Evolutionary conservation across 2,888 invertebrate genomes (phyloP).

Genomic region (Clivina fossor): DNA sequence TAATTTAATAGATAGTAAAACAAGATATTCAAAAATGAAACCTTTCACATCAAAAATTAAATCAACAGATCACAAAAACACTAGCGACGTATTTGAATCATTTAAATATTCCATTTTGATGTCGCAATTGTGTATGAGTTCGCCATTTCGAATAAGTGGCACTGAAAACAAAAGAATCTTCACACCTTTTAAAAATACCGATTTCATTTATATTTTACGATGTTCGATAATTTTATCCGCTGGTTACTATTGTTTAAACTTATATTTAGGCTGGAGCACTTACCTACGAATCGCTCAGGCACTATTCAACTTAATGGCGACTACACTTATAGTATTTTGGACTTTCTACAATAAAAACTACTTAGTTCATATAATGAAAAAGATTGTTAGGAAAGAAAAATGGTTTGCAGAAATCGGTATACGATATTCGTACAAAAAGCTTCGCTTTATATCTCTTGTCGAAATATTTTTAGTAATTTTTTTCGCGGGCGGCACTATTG

Average conservation of each 20-base stretch:
- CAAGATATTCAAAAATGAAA: too few species aligned
- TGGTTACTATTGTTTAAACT: slow-evolving; percentile 7
- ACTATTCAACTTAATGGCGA: slow-evolving; percentile 10
- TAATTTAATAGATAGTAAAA: too few species aligned
- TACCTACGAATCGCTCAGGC: slow-evolving; percentile 16
- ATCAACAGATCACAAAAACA: background rate
- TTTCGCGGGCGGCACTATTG: background rate
- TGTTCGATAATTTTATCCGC: background rate
- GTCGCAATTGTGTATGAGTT: slow-evolving; percentile 11
- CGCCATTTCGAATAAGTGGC: slow-evolving; percentile 16
- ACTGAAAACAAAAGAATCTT: slow-evolving; percentile 1
- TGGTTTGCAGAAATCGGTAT: slow-evolving; percentile 13
- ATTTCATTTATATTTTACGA: slow-evolving; percentile 21
- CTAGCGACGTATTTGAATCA: slow-evolving; percentile 19
- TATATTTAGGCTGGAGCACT: background rate
- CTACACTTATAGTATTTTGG: slow-evolving; percentile 9
- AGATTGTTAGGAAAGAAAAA: slow-evolving; percentile 21
- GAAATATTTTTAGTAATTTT: slow-evolving; percentile 10
- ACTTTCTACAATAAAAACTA: slow-evolving; percentile 14
- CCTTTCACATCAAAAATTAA: too few species aligned
- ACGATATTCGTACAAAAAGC: background rate
- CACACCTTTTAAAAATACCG: slow-evolving; percentile 10
- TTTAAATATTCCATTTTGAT: slow-evolving; percentile 7
- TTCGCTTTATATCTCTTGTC: slow-evolving; percentile 11
- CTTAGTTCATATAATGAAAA: slow-evolving; percentile 4